Percentiles rank a stretch among this genome's conserved stretches.
Conservation (phyloP, 2,797 vertebrate species). For the Etheostoma perlongum region DNA sequence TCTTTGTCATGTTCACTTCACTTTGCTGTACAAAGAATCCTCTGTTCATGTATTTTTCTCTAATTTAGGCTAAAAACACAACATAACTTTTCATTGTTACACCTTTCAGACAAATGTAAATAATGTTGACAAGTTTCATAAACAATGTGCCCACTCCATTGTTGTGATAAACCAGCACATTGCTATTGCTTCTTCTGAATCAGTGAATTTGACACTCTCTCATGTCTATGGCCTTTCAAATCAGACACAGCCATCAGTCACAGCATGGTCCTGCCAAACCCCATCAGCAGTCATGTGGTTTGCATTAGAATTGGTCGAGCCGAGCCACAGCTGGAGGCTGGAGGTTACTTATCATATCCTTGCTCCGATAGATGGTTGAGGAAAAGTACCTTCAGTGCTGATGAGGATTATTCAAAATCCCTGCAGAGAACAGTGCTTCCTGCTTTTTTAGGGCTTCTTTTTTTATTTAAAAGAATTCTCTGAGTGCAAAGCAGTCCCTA, state of each 20-base stretch:
- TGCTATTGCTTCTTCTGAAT: slow-evolving; percentile 43
- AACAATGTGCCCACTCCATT: background rate
- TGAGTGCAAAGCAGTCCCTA: slow-evolving; percentile 12
- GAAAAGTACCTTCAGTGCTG: slow-evolving; percentile 59
- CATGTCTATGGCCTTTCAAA: slow-evolving; percentile 18
- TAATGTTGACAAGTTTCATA: slow-evolving; percentile 7
- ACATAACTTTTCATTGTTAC: background rate
- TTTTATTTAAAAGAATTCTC: slow-evolving; percentile 21
- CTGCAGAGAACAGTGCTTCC: slow-evolving; percentile 21
- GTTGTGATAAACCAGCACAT: slow-evolving; percentile 13
- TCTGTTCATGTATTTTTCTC: background rate
- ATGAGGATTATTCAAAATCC: slow-evolving; percentile 43
- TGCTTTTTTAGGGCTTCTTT: background rate
- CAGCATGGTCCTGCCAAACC: slow-evolving; percentile 48
- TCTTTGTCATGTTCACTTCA: background rate
- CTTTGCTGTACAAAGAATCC: background rate
- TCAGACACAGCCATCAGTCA: slow-evolving; percentile 59
- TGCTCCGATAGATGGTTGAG: slow-evolving; percentile 41
- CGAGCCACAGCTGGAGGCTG: slow-evolving; percentile 48
- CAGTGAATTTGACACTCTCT: slow-evolving; percentile 40
- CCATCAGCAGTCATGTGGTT: slow-evolving; percentile 62
- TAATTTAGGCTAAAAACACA: background rate
- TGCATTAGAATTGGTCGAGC: slow-evolving; percentile 61
- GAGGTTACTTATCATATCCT: slow-evolving; percentile 69
- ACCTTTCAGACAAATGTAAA: background rate